Base-by-base conservation (phyloP, 2,797 vertebrate genomes). In the Melopsittacus undulatus region DNA sequence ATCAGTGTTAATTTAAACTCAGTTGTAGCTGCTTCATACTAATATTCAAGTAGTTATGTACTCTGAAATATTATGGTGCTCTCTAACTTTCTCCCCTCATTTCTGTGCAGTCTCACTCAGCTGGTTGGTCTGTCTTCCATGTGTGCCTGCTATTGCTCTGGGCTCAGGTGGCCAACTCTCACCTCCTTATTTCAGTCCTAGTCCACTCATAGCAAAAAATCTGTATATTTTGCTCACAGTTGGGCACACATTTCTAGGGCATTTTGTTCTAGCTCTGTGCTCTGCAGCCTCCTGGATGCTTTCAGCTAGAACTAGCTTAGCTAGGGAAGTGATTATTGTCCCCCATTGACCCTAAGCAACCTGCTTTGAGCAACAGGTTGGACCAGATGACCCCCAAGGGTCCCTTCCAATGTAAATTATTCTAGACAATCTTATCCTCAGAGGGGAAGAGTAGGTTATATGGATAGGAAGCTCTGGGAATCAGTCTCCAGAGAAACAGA, bases 1-100 rank as follows among this genome's bases (percentile, higher is more conserved):
- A 64, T 78, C 21, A 23, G 42, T 73, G 75, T 64, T 70, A 92
- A 80, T 94, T 95, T 91, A 83, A 42, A 19, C 23, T 83, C 87
- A 30, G 45, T 56, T 89, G 72, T 77, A 80, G 16, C 52, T 93
- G 38, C 64, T 89, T 93, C 9, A 16, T 80, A 30, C 52, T 89
- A 79, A 51, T 67, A 34, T 75, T 90, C 75, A 70, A 59, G 69
- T 70, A 43, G 18, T 56, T 85, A 30, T 89, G 40, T 80, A 46
- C 56, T 80, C 46, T 87, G 84, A 89, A 70, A 83, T 80, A 42
- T 32, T 51, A 26, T 24, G 21, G 5, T 72, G n/a, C 24, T 90
- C 32, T 29, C 24, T 80, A 64, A 56, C 48, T 84, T 82, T 70
- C 16, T 92, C 13, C 14, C 11, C 10, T 75, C 26, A 3, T 75